These are phyloP conservation scores for Cryptomyrus ogoouensis DNA, from an alignment of 2,113 vertebrate species.

Conservation along the genomic window DNA sequence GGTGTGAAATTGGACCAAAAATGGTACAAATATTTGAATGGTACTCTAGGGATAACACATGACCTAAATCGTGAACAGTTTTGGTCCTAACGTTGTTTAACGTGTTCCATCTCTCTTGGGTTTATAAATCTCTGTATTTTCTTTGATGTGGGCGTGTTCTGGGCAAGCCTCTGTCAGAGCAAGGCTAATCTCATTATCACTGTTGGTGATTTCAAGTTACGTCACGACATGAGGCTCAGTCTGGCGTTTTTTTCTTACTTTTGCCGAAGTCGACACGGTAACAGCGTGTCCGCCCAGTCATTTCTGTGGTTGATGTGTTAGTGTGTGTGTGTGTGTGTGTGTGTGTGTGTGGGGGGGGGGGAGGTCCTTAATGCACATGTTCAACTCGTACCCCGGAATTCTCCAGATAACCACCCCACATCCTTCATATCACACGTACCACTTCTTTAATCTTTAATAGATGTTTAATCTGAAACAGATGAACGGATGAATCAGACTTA, in stretches of 20 bases:
- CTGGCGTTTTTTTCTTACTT: not conserved
- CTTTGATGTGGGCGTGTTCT: not conserved
- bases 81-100: not conserved
- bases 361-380: not conserved
- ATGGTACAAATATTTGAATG: conserved; percentile 2
- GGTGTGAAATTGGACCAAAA: not conserved
- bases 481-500: not conserved
- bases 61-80: not conserved
- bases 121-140: not conserved
- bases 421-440: not conserved
- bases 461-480: not conserved
- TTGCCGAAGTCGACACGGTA: not conserved
- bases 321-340: not conserved
- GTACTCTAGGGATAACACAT: not conserved
- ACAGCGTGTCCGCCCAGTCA: not conserved
- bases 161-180: not conserved
- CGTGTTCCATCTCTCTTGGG: not conserved
- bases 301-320: not conserved
- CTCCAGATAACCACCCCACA: not conserved
- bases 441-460: not conserved
- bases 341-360: not conserved
- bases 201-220: not conserved
- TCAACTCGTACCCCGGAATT: not conserved
- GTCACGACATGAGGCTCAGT: not conserved
- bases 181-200: not conserved